These are phyloP conservation scores for Varanus salvator DNA, from an alignment of 2,113 vertebrate species.

Conservation along the genomic window DNA sequence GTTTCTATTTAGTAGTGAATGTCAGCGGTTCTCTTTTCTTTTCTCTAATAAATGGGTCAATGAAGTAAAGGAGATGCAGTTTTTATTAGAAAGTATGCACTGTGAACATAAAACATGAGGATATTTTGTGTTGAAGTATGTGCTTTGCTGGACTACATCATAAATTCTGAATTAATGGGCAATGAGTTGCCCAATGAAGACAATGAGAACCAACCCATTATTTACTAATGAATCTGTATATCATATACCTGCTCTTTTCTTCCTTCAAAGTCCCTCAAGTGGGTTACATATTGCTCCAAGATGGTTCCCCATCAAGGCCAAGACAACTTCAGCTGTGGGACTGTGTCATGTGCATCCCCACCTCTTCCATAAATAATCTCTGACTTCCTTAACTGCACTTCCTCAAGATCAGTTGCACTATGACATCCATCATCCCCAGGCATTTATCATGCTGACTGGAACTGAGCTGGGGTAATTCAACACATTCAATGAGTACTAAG, in stretches of 20 bases:
- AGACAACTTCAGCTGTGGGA: neutral
- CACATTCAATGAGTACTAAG: neutral
- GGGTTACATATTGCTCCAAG: neutral
- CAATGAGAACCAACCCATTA: no score
- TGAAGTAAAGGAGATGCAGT: neutral
- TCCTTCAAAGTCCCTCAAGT: neutral
- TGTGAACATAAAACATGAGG: neutral
- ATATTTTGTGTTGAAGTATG: neutral
- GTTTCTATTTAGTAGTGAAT: neutral
- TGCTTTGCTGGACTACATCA: neutral
- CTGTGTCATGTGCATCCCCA: neutral
- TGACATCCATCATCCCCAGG: neutral
- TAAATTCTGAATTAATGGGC: neutral
- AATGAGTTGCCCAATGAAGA: neutral
- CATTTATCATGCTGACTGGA: neutral
- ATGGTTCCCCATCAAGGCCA: neutral
- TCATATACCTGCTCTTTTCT: neutral
- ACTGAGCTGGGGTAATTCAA: neutral
- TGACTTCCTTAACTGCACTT: neutral
- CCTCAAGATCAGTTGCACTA: neutral
- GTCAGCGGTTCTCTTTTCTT: neutral
- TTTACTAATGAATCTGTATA: no score
- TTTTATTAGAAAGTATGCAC: neutral
- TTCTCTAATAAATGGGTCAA: neutral
- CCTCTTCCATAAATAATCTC: neutral